These are phyloP conservation scores for Sebastolobus alascanus DNA, from an alignment of 2,797 vertebrate species.

Conservation along the genomic window DNA sequence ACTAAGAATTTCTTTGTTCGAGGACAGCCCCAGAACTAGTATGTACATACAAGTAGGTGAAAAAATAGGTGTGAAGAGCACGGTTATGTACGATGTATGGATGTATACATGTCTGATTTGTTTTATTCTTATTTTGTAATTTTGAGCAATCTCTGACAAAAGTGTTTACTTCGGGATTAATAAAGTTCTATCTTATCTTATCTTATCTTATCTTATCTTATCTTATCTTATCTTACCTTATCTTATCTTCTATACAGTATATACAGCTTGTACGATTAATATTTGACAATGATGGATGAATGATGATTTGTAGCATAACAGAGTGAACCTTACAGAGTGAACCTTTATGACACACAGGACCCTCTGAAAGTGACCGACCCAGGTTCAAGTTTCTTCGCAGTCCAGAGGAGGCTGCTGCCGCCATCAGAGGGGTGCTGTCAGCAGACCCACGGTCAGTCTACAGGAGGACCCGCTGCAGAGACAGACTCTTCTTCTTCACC, in stretches of 20 bases:
- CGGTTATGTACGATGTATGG: background rate
- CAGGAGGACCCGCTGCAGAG: slow-evolving; percentile 87
- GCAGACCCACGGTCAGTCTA: slow-evolving; percentile 93
- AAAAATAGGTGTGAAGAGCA: background rate
- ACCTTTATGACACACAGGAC: slow-evolving; percentile 51
- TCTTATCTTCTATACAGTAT: background rate
- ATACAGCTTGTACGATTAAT: background rate
- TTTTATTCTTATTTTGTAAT: too few species aligned
- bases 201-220: too few species aligned
- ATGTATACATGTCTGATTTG: background rate
- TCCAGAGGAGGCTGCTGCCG: slow-evolving; percentile 83
- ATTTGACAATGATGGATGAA: background rate
- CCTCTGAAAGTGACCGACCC: slow-evolving; percentile 48
- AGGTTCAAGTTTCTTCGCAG: slow-evolving; percentile 87
- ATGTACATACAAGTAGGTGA: background rate
- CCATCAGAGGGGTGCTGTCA: slow-evolving; percentile 87
- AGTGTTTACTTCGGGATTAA: too few species aligned
- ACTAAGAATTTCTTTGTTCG: too few species aligned
- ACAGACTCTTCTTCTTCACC: slow-evolving; percentile 91
- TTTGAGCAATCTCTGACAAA: too few species aligned
- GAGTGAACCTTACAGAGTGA: background rate
- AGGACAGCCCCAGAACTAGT: background rate
- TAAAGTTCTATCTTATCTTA: too few species aligned
- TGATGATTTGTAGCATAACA: background rate
- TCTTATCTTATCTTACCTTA: too few species aligned